Evolutionary conservation across 1,140 invertebrate genomes (phyloP), one percentile per base, ranked within the genome.

Genomic region (Glomeris maerens): DNA sequence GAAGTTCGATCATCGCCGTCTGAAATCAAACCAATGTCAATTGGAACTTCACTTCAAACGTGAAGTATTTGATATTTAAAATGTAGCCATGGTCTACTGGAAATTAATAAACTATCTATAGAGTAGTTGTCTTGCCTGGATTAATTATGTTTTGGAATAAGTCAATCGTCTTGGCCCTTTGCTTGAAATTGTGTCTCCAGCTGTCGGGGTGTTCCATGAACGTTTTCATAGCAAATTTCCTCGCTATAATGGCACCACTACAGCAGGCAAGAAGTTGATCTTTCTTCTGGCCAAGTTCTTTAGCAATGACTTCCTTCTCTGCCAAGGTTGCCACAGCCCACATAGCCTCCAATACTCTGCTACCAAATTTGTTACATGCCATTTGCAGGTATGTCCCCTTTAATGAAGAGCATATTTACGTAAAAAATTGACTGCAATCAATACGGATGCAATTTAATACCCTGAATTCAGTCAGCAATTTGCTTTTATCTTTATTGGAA

Each of bases 341-440:
- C 4, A 49, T 27, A 3, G 10, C 10, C 7, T 49, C 48, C n/a
- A 49, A 20, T 25, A 22, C 14, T 7, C 48, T 7, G 23, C 48
- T 49, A 4, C 48, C 48, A 49, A 45, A 49, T 27, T 49, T 49
- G 28, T 22, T 17, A 21, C 48, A 27, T 3, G 48, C 40, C 20
- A 49, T n/a, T 5, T 46, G 13, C 4, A 25, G n/a, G 20, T 36
- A 48, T 5, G 31, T 27, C 4, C 29, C 46, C 46, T 48, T 10
- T 21, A 44, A 25, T 10, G 4, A 7, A 45, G 10, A 5, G 21
- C 31, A 20, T 7, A 23, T 42, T 48, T 5, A 13, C 2, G 14
- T 48, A 42, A 42, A 17, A 42, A 42, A 42, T 5, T 42, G 10
- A 21, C 10, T 42, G 25, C 17, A 21, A 5, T 21, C 31, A 10